These are phyloP conservation scores for Maniola hyperantus DNA, from an alignment of 2,888 invertebrate species.

Conservation along the genomic window DNA sequence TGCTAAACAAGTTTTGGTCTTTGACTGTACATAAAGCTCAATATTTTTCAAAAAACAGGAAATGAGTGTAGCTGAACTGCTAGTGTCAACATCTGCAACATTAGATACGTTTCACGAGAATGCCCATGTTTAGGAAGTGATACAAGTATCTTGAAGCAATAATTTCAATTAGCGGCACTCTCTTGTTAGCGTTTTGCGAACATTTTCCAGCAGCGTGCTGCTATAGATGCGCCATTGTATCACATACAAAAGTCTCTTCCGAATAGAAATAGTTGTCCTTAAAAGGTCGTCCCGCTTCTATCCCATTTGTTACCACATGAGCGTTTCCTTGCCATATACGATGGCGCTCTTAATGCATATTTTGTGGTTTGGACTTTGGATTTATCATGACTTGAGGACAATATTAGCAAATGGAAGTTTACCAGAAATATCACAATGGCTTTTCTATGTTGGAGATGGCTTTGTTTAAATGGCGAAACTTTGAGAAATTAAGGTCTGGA, in stretches of 20 bases:
- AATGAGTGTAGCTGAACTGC: background rate
- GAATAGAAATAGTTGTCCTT: conserved; percentile 68
- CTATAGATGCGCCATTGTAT: conserved; percentile 76
- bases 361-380: conserved; percentile 26
- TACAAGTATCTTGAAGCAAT: conserved; percentile 48
- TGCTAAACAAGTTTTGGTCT: too few species aligned
- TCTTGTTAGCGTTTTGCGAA: conserved; percentile 69
- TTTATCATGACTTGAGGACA: conserved; percentile 32
- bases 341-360: conserved; percentile 33
- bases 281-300: conserved; percentile 62
- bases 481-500: background rate
- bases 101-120: background rate
- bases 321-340: conserved; percentile 36
- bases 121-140: conserved; percentile 11
- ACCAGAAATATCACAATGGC: conserved; percentile 15
- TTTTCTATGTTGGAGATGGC: conserved; percentile 2
- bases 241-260: conserved; percentile 72
- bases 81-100: background rate
- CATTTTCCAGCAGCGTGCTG: conserved; percentile 41
- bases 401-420: conserved; percentile 25
- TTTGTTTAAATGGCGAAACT: conserved; percentile 4
- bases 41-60: background rate
- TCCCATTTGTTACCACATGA: conserved; percentile 70
- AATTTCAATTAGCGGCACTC: conserved; percentile 71
- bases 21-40: too few species aligned